These are phyloP conservation scores for Sigmodon hispidus DNA, from an alignment of 2,113 vertebrate species.

Conservation along the genomic window DNA sequence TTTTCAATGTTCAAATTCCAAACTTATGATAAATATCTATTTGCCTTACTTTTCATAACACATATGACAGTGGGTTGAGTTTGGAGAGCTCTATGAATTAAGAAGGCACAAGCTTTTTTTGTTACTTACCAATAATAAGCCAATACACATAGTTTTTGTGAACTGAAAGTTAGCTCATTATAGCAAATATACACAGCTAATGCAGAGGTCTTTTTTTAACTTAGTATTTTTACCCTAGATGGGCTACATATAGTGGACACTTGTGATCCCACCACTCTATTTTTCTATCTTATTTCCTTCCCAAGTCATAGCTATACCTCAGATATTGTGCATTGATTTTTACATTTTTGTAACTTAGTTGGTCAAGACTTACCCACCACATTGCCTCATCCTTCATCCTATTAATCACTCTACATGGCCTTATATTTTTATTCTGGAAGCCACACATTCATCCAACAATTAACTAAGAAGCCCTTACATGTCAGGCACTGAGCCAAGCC, in stretches of 20 bases:
- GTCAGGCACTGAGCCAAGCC: slow-evolving; percentile 1
- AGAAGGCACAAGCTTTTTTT: not conserved
- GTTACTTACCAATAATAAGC: not conserved
- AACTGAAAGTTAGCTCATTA: not conserved
- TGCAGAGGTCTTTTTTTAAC: not conserved
- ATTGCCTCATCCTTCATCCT: not conserved
- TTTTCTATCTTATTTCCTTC: not conserved
- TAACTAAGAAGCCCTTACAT: not conserved
- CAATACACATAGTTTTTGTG: not conserved
- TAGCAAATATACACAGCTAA: not conserved
- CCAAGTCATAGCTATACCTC: not conserved
- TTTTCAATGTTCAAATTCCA: slow-evolving; percentile 14
- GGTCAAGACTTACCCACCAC: not conserved
- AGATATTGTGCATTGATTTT: slow-evolving; percentile 5
- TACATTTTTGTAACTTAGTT: slow-evolving; percentile 31
- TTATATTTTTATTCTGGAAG: slow-evolving; percentile 34
- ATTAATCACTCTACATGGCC: not conserved
- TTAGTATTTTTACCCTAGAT: not conserved
- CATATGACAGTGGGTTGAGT: not conserved
- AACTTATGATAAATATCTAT: not conserved
- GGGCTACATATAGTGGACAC: not conserved
- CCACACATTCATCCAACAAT: not conserved
- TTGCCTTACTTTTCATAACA: slow-evolving; percentile 18
- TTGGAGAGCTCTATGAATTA: not conserved
- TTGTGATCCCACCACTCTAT: not conserved